Conservation (phyloP, 64 coral and sea anemone genomes). For the Cladopsammia gracilis region DNA sequence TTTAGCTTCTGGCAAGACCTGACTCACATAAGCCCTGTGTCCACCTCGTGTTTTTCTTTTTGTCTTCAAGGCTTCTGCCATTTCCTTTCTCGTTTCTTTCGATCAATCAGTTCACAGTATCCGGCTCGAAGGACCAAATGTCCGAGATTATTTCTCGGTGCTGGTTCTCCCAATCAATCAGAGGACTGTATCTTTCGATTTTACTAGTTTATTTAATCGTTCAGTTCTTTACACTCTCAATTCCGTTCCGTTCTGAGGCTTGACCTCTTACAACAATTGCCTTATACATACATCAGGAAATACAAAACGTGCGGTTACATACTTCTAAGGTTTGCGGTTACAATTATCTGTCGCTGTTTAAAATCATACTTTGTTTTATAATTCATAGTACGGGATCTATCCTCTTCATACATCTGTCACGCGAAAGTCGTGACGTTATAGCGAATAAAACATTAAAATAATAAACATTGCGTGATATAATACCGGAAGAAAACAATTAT, state of each 20-base stretch:
- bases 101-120: conserved; percentile 1
- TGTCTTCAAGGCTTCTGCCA: neutral
- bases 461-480: no score
- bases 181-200: neutral
- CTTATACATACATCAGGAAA: neutral
- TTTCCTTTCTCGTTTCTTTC: neutral
- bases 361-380: conserved; percentile 8
- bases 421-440: neutral
- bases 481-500: no score
- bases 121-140: conserved; percentile 6
- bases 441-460: no score
- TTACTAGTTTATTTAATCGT: neutral
- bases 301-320: neutral
- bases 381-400: neutral
- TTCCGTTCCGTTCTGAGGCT: conserved; percentile 17
- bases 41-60: conserved; percentile 15
- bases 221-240: conserved; percentile 5
- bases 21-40: conserved; percentile 8
- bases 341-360: neutral
- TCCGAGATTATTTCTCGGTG: neutral
- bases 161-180: neutral
- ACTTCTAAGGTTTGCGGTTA: neutral
- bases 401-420: neutral
- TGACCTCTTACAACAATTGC: conserved; percentile 3
- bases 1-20: conserved; percentile 7